Percentiles rank a stretch among this genome's conserved stretches.
These are phyloP conservation scores for Ridgeia piscesae DNA, from an alignment of 1,140 invertebrate genomes.

Conservation along the genomic window DNA sequence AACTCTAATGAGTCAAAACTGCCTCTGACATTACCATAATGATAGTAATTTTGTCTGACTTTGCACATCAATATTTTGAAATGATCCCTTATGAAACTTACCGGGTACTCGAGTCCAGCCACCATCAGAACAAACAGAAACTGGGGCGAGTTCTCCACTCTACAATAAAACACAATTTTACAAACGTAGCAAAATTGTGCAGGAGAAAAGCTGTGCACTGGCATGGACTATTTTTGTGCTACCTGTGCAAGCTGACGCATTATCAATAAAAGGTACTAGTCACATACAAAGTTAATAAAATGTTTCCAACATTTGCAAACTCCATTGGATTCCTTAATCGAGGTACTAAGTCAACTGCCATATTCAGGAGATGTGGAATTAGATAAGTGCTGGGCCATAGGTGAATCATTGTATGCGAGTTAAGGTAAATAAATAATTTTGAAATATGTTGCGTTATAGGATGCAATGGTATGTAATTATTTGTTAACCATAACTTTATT, in stretches of 20 bases:
- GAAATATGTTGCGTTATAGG: background rate
- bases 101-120: constrained; percentile 58
- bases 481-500: background rate
- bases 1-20: too few species aligned
- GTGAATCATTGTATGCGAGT: background rate
- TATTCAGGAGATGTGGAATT: background rate
- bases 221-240: background rate
- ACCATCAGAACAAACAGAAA: constrained; percentile 57
- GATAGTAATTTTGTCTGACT: too few species aligned
- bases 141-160: constrained; percentile 57
- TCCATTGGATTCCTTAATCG: too few species aligned
- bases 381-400: background rate
- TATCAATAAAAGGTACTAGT: background rate
- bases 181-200: background rate
- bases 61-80: too few species aligned
- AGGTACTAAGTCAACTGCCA: too few species aligned
- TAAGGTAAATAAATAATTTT: too few species aligned
- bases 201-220: background rate
- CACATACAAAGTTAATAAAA: background rate
- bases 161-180: constrained; percentile 34
- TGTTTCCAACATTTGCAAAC: too few species aligned
- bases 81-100: constrained; percentile 34
- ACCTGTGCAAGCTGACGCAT: background rate
- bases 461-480: too few species aligned
- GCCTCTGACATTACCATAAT: too few species aligned